These are phyloP conservation scores for Carassius auratus DNA, from an alignment of 2,113 vertebrate species.

Conservation along the genomic window DNA sequence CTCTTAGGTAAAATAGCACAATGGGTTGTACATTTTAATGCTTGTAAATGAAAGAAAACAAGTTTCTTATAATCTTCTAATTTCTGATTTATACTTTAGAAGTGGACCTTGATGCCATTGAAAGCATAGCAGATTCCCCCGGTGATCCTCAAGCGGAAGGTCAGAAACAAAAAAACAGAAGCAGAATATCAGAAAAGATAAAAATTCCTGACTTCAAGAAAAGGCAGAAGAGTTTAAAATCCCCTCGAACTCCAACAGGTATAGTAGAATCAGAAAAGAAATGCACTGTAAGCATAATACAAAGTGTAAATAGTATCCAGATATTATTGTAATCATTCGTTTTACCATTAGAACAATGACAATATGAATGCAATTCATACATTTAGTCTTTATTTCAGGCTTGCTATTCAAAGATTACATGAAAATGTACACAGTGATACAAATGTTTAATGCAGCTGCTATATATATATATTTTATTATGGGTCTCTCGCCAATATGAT, in stretches of 20 bases:
- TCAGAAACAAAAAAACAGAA: not conserved
- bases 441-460: not conserved
- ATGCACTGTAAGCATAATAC: not conserved
- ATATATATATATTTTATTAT: not conserved
- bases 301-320: too few species aligned
- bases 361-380: not conserved
- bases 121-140: not conserved
- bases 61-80: not conserved
- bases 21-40: not conserved
- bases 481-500: not conserved
- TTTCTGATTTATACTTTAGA: slow-evolving; percentile 6
- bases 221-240: not conserved
- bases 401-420: not conserved
- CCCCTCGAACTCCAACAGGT: slow-evolving; percentile 12
- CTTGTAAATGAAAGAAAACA: not conserved
- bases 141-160: not conserved
- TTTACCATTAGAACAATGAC: not conserved
- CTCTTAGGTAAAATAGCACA: not conserved
- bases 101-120: not conserved
- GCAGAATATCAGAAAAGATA: not conserved
- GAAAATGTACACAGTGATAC: not conserved
- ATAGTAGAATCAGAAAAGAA: slow-evolving; percentile 1
- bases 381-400: not conserved
- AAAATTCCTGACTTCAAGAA: not conserved
- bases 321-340: not conserved